Percentiles rank a stretch among this genome's conserved stretches.
Evolutionary conservation across 1,140 invertebrate genomes (phyloP).

Genomic region (Pseudachorutes palmiensis): DNA sequence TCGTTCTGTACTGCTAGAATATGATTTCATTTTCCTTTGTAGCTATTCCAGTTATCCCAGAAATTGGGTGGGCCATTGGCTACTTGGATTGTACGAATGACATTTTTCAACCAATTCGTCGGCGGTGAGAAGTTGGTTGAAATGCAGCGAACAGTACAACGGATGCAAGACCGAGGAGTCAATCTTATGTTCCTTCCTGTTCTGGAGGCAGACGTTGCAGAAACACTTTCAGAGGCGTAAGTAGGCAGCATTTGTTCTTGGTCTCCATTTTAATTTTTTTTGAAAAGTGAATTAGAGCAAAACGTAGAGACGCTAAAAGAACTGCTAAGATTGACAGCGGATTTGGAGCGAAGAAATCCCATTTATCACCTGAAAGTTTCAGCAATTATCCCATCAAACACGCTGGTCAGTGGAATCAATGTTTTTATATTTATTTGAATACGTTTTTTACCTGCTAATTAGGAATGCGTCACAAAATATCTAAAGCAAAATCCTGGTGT

Average conservation of each 20-base stretch:
- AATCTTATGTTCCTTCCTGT: conserved; percentile 43
- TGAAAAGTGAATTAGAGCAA: too few species aligned
- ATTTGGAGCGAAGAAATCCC: conserved; percentile 34
- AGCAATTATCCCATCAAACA: conserved; percentile 39
- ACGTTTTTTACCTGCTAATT: too few species aligned
- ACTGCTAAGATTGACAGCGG: conserved; percentile 33
- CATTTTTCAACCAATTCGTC: conserved; percentile 43
- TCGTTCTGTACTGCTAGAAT: background rate
- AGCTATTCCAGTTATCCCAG: conserved; percentile 38
- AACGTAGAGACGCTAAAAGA: conserved; percentile 24
- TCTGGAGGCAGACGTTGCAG: conserved; percentile 43
- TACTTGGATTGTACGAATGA: conserved; percentile 35
- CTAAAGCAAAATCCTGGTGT: too few species aligned
- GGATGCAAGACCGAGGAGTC: conserved; percentile 38
- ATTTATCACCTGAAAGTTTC: conserved; percentile 42
- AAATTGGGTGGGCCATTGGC: conserved; percentile 36
- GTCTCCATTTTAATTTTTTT: too few species aligned
- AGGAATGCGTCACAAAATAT: too few species aligned
- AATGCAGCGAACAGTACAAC: conserved; percentile 35
- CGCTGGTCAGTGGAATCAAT: conserved; percentile 38
- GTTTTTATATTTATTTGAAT: too few species aligned
- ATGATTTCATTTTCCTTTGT: conserved; percentile 3
- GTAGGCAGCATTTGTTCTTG: too few species aligned
- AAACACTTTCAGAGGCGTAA: conserved; percentile 22
- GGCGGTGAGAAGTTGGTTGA: conserved; percentile 39